Percentiles rank a stretch among this genome's conserved stretches.
phyloP scores from a whole-genome alignment of 2,113 vertebrate species.

The Hystrix cristata region DNA sequence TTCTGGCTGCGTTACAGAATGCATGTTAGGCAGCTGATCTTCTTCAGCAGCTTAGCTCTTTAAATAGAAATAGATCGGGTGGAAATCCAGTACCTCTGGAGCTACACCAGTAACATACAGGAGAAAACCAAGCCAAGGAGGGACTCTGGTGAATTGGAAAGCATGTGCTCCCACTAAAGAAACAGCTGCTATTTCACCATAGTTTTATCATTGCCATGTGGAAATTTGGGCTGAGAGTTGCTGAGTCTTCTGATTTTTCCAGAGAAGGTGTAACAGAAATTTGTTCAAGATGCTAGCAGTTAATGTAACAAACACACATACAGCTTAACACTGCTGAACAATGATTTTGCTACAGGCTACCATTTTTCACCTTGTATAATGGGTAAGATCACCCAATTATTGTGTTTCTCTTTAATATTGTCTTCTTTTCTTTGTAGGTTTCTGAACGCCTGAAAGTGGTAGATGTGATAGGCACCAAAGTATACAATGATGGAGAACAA shows the following conservation, averaged over 20 bases:
- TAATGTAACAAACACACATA: neutral
- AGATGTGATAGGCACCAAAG: constrained; percentile 96
- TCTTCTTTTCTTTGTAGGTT: constrained; percentile 88
- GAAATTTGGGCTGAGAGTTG: neutral
- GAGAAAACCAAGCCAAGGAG: constrained; percentile 28
- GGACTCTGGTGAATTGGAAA: neutral
- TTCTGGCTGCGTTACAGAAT: neutral
- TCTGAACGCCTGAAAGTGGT: constrained; percentile 99
- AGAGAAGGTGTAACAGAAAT: constrained; percentile 31
- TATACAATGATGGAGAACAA: constrained; percentile 95
- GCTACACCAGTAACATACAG: neutral
- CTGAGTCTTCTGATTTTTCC: constrained; percentile 36
- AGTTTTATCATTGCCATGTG: neutral
- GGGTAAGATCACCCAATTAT: neutral
- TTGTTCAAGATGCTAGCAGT: neutral
- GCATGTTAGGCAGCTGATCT: neutral
- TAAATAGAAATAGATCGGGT: constrained; percentile 55
- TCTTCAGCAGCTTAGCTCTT: constrained; percentile 12
- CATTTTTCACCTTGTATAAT: neutral
- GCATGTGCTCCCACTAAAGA: neutral
- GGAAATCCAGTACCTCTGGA: constrained; percentile 44
- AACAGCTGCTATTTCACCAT: neutral
- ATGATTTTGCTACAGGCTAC: constrained; percentile 14
- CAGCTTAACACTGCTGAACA: neutral
- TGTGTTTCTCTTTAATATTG: constrained; percentile 15